These are phyloP conservation scores for Ceyx melanurus DNA, from an alignment of 2,113 vertebrate species.

Conservation along the genomic window DNA sequence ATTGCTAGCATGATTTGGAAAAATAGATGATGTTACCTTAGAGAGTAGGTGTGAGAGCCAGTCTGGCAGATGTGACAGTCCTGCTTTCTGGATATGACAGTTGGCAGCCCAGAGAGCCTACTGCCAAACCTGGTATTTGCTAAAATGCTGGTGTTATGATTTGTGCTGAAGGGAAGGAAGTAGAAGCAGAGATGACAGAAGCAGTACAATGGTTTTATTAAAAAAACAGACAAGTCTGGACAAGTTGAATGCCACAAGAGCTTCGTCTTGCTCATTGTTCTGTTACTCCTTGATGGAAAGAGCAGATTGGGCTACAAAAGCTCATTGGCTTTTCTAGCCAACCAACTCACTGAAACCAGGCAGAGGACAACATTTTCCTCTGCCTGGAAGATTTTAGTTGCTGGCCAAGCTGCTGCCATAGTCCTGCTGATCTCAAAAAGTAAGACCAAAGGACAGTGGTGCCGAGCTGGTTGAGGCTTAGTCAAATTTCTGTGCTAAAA, in stretches of 20 bases:
- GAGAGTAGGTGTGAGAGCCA: background rate
- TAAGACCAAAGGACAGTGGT: background rate
- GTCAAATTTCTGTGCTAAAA: conserved; percentile 44
- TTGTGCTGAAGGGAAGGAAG: background rate
- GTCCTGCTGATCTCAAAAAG: background rate
- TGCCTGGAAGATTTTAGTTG: background rate
- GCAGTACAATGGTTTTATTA: background rate
- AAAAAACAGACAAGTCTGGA: background rate
- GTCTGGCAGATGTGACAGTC: conserved; percentile 35
- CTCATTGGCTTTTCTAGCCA: background rate
- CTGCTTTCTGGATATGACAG: conserved; percentile 3
- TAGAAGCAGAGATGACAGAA: background rate
- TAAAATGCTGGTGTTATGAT: background rate
- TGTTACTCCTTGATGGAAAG: background rate
- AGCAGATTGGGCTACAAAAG: background rate
- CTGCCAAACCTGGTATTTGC: background rate
- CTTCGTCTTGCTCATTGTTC: background rate
- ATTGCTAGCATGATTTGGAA: conserved; percentile 6
- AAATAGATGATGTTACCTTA: conserved; percentile 19
- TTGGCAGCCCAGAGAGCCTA: background rate
- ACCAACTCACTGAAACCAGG: background rate
- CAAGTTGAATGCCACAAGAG: background rate
- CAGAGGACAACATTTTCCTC: background rate
- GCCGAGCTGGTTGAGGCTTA: background rate
- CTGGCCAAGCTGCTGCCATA: background rate